Evolutionary conservation across 2,888 invertebrate genomes (phyloP), one percentile per base, ranked within the genome.

Genomic region (Spodoptera exigua): DNA sequence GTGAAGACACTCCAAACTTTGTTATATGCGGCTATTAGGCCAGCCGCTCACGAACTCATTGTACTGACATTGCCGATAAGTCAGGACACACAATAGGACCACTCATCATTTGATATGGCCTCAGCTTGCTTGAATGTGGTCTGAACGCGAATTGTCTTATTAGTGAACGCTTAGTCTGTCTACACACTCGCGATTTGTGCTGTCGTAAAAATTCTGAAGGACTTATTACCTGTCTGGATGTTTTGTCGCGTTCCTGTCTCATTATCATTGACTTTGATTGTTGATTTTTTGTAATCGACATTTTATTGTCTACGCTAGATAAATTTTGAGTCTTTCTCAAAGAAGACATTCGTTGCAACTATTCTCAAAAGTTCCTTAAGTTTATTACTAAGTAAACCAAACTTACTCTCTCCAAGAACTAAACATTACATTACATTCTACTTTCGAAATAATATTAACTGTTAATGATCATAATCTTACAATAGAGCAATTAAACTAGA

Each of bases 141-240:
- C 62, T 83, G 93, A 89, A 91, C 89, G 81, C 88, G 86, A 92
- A 93, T 93, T 70, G 84, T 81, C 89, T 89, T 78, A 93, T 93
- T 93, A 93, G 83, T 84, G 74, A 78, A 66, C 73, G 70, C 70
- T 80, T 76, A 78, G 72, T 72, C 67, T 41, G 61, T 48, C 68
- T 73, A 54, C 69, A 65, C 63, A 72, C 34, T 63, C 66, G 74
- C 77, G 71, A 76, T 69, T 80, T 75, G 76, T 64, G 37, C 44
- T 36, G 41, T 71, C 67, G 69, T 72, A 54, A 67, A 62, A 63
- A 44, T 54, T 7, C 13, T 67, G 73, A 72, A 52, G 73, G 73
- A 72, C 53, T 72, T 53, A 65, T 65, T 37, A 2, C n/a, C 12
- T 46, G 54, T 41, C 40, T 4, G 52, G 35, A 2, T 10, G 1